Percentiles rank a stretch among this genome's conserved stretches.
Evolutionary conservation across 2,113 vertebrate species (phyloP).

Genomic region (Hemichromis elongatus): DNA sequence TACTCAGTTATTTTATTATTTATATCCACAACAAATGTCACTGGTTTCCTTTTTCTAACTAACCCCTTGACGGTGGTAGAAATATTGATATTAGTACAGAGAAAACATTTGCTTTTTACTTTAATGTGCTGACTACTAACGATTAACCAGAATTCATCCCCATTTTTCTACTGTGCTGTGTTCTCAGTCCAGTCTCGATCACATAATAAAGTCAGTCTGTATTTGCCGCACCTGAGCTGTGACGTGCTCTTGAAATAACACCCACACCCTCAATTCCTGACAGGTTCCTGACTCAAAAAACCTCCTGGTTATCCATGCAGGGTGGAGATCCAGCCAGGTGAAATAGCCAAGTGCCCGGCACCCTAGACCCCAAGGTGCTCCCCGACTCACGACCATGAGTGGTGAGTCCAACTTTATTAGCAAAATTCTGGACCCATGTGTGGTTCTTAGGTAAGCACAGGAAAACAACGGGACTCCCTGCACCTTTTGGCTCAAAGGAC

Average conservation of each 20-base stretch:
- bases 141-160: background rate
- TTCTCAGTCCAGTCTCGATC: background rate
- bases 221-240: background rate
- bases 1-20: background rate
- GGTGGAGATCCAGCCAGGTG: background rate
- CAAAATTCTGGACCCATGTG: background rate
- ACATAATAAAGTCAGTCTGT: background rate
- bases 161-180: rapidly evolving
- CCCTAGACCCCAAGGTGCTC: background rate
- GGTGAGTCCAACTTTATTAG: background rate
- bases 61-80: rapidly evolving
- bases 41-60: background rate
- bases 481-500: background rate
- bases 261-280: background rate
- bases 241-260: background rate
- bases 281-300: background rate
- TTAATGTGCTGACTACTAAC: background rate
- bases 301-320: background rate
- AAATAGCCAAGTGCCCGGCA: background rate
- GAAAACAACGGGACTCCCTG: background rate
- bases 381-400: background rate
- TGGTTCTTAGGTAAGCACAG: background rate
- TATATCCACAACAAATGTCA: background rate
- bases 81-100: background rate
- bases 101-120: background rate